phyloP scores from a whole-genome alignment of 2,888 invertebrate genomes.

The Cabera pusaria region DNA sequence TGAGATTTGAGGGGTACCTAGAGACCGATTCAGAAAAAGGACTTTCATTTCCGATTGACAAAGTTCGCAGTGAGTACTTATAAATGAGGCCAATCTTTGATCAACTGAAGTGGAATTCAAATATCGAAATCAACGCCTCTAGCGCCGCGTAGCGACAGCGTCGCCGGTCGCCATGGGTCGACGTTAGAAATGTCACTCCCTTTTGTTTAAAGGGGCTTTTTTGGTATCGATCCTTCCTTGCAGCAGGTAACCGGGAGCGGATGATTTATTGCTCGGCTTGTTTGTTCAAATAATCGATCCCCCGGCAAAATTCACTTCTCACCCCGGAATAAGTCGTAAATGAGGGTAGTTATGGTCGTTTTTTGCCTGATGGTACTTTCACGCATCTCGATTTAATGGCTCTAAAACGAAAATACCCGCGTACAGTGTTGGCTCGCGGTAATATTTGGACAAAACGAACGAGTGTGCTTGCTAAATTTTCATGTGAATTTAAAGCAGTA shows the following conservation, averaged over 20 bases:
- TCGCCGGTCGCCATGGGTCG: slow-evolving; percentile 34
- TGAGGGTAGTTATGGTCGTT: slow-evolving; percentile 31
- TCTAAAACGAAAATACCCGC: slow-evolving; percentile 64
- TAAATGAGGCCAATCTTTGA: slow-evolving; percentile 37
- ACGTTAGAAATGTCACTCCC: slow-evolving; percentile 70
- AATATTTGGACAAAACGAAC: slow-evolving; percentile 67
- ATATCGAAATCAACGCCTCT: slow-evolving; percentile 35
- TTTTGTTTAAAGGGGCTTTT: slow-evolving; percentile 71
- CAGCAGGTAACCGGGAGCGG: slow-evolving; percentile 78
- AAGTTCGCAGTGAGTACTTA: slow-evolving; percentile 26
- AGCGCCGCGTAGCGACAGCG: no score
- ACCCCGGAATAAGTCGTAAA: slow-evolving; percentile 44
- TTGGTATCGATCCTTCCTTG: slow-evolving; percentile 72
- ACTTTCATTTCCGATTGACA: slow-evolving; percentile 30
- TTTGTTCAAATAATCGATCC: slow-evolving; percentile 81
- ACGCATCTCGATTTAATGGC: slow-evolving; percentile 68
- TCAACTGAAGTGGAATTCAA: slow-evolving; percentile 37
- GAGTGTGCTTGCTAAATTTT: slow-evolving; percentile 61
- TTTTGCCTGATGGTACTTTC: slow-evolving; percentile 36
- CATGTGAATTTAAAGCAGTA: slow-evolving; percentile 59
- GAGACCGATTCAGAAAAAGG: slow-evolving; percentile 26
- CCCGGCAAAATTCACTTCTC: slow-evolving; percentile 43
- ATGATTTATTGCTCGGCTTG: slow-evolving; percentile 79
- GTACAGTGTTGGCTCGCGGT: slow-evolving; percentile 56
- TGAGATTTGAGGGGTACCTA: slow-evolving; percentile 20